These are phyloP conservation scores for Exocentrus adspersus DNA, from an alignment of 2,888 invertebrate species.

Conservation along the genomic window DNA sequence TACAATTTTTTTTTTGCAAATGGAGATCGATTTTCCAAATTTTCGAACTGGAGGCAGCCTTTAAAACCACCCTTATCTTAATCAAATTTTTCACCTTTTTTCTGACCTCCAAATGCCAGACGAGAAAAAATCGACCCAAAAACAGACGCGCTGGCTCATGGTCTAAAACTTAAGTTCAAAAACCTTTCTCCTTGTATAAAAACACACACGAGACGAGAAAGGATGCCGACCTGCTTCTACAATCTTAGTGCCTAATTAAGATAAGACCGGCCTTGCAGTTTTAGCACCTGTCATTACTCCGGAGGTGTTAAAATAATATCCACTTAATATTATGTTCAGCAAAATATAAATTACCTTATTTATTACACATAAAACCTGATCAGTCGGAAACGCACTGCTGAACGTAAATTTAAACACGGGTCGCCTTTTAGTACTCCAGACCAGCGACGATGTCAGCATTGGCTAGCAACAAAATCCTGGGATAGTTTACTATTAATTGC, in stretches of 20 bases:
- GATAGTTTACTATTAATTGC: neutral
- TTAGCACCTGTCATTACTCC: conserved; percentile 10
- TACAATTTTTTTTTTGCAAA: too few species aligned
- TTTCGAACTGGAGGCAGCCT: too few species aligned
- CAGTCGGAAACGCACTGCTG: conserved; percentile 3
- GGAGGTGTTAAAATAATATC: conserved; percentile 19
- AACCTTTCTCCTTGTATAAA: too few species aligned
- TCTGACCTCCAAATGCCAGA: too few species aligned
- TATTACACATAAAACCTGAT: conserved; percentile 13
- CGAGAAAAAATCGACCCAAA: too few species aligned
- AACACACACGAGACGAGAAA: neutral
- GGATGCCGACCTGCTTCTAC: neutral
- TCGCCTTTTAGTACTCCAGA: neutral
- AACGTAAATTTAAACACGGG: conserved; percentile 14
- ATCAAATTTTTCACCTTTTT: too few species aligned
- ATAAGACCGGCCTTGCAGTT: neutral
- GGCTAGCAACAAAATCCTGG: neutral
- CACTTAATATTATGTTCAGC: conserved; percentile 8
- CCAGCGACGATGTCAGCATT: neutral
- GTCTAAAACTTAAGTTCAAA: too few species aligned
- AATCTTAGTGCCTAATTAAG: neutral
- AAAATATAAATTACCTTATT: conserved; percentile 11
- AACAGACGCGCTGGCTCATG: too few species aligned
- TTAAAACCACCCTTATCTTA: too few species aligned
- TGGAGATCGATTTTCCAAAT: too few species aligned